These are phyloP conservation scores for Apostichopus leukothele DNA, from an alignment of 53 echinoderm and acorn worm genomes.

Conservation along the genomic window DNA sequence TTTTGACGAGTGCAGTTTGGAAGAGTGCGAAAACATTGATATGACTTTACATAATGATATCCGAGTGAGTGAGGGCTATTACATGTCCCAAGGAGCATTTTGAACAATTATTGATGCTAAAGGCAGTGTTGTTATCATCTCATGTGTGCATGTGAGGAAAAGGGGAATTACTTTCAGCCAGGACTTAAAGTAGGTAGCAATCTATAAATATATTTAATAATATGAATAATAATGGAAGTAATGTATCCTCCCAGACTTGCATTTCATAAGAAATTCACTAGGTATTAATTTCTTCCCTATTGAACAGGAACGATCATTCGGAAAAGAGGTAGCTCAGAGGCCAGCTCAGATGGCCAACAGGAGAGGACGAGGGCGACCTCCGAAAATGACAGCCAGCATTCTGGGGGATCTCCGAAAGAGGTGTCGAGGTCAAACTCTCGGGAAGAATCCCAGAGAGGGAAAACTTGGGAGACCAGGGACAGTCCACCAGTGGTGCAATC, in stretches of 20 bases:
- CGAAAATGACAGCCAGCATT: constrained; percentile 34
- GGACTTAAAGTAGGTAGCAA: no score
- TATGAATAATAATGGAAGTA: no score
- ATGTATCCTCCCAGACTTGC: no score
- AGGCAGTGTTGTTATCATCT: no score
- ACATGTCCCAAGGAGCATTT: no score
- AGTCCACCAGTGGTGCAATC: constrained; percentile 22
- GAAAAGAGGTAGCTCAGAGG: constrained; percentile 60
- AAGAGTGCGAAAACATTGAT: background rate
- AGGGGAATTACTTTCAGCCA: no score
- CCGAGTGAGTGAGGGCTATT: no score
- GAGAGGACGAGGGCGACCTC: constrained; percentile 29
- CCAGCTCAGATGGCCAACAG: constrained; percentile 61
- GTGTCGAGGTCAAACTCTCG: constrained; percentile 29
- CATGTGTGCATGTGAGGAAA: no score
- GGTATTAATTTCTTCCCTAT: background rate
- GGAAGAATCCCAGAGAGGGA: constrained; percentile 2
- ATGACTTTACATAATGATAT: background rate
- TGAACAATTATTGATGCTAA: no score
- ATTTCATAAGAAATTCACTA: no score
- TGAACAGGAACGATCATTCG: constrained; percentile 40
- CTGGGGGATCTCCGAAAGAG: constrained; percentile 35
- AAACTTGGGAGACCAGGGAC: constrained; percentile 31
- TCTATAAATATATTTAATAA: no score
- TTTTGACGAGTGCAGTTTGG: background rate